Conservation (phyloP, 2,888 invertebrate genomes). For the Camponotus fellah region DNA sequence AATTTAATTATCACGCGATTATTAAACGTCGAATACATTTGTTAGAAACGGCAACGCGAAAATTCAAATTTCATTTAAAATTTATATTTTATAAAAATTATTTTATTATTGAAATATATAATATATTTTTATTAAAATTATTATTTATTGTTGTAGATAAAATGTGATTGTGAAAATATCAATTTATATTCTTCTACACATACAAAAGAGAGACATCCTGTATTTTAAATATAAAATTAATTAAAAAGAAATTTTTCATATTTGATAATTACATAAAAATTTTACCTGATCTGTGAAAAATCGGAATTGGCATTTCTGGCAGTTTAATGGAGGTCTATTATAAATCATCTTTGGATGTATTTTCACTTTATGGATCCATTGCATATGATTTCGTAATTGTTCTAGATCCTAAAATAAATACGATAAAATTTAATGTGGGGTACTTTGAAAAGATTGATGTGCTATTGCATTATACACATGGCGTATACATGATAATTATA, state of each 20-base stretch:
- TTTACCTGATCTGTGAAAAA: constrained; percentile 95
- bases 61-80: not conserved
- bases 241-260: not conserved
- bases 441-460: constrained; percentile 15
- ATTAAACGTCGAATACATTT: not conserved
- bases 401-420: constrained; percentile 90
- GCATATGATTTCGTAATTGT: constrained; percentile 98
- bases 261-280: not conserved
- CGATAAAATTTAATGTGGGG: not conserved
- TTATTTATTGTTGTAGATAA: not conserved
- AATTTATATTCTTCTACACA: not conserved
- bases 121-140: no score
- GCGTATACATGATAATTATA: not conserved
- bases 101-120: no score
- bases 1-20: not conserved
- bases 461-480: not conserved
- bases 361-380: constrained; percentile 99
- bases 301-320: constrained; percentile 98
- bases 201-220: not conserved
- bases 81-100: constrained; percentile 5
- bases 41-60: not conserved
- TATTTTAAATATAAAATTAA: not conserved
- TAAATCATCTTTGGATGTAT: constrained; percentile 98
- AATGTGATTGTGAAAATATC: not conserved
- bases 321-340: constrained; percentile 97